Conservation (phyloP, 1,140 invertebrate genomes). For the Aricia agestis region DNA sequence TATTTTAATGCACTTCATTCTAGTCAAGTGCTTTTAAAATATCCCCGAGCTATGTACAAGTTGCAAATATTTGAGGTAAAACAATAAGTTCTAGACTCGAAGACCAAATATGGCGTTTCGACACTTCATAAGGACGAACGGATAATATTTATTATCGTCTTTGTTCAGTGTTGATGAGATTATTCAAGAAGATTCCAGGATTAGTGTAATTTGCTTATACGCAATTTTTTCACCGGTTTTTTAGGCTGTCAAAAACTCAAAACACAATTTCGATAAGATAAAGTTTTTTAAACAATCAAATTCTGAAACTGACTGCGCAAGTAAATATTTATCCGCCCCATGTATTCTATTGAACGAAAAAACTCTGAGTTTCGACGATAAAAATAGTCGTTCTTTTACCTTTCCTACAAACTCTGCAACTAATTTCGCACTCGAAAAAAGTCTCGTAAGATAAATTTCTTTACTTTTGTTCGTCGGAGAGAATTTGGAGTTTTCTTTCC, state of each 20-base stretch:
- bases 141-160: neutral
- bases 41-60: neutral
- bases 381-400: neutral
- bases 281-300: neutral
- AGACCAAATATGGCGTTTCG: neutral
- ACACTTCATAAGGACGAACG: neutral
- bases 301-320: no score
- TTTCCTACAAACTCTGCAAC: conserved; percentile 20
- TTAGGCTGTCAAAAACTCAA: no score
- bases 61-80: neutral
- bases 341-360: neutral
- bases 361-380: neutral
- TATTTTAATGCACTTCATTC: conserved; percentile 8
- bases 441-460: conserved; percentile 28
- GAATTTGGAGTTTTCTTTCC: conserved; percentile 26
- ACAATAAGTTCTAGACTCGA: neutral
- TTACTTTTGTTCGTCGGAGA: conserved; percentile 29
- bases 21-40: conserved; percentile 14
- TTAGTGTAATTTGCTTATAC: no score
- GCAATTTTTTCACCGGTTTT: no score
- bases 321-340: neutral
- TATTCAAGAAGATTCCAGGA: no score
- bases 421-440: conserved; percentile 27
- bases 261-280: no score
- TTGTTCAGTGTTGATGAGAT: no score